Evolutionary conservation across 1,140 invertebrate species (phyloP), one percentile per base, ranked within the genome.

Genomic region (Musca vetustissima): DNA sequence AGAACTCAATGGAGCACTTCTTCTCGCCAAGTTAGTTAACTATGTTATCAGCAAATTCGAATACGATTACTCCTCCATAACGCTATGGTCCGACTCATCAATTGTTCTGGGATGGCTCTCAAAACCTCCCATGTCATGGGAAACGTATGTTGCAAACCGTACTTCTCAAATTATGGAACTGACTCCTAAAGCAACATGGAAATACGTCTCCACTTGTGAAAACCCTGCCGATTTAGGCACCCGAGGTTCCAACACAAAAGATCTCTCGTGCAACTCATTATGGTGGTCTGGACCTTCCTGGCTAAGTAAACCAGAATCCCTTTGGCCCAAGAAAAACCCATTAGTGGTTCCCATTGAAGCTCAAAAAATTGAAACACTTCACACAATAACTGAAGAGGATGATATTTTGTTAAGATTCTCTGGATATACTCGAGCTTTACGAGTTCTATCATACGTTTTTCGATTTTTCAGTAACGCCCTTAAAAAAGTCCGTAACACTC

Each of bases 251-350:
- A 17, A 21, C 4, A 17, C 49, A 4, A 2, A 50, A 50, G 49
- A 50, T 50, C n/a, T 50, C 2, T 19, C 49, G 11, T 19, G n/a
- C 11, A 50, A 50, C 49, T 48, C 36, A 7, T 17, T 59, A 17
- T 68, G 53, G 55, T 68, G 53, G 67, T 15, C 32, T 48, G 55
- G 55, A 36, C 49, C 49, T 50, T 50, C 19, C n/a, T 50, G 49
- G 49, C 19, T 50, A 19, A 57, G 3, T 24, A 57, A 15, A 24
- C 53, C 19, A 57, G 19, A 25, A n/a, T 47, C 19, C 19, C 24
- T 11, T 19, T 64, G 43, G 61, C 32, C 32, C n/a, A 11, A 47
- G 43, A 11, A 19, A 47, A 64, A 64, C 17, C 32, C 61, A 11
- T 6, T 48, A n/a, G 13, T 11, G 7, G 4, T 21, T 19, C 36